Evolutionary conservation across 2,888 invertebrate species (phyloP).

Genomic region (Polyommatus icarus): DNA sequence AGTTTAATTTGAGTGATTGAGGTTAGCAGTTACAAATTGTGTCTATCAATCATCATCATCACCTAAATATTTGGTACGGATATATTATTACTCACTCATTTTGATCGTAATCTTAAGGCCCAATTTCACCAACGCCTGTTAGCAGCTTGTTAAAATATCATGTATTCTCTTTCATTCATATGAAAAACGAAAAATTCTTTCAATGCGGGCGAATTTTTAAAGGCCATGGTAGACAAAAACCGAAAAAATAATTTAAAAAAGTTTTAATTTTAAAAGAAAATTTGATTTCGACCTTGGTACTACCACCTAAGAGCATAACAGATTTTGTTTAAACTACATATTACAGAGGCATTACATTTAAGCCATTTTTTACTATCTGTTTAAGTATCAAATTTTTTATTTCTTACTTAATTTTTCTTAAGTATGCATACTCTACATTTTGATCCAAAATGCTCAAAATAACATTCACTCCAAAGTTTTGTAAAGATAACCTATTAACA

Average conservation of each 20-base stretch:
- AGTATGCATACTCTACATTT: no score
- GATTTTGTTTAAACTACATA: neutral
- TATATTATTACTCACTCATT: neutral
- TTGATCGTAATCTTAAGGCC: neutral
- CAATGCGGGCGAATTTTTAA: no score
- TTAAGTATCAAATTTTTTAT: no score
- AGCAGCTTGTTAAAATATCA: no score
- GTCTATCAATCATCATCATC: neutral
- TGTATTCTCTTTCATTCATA: no score
- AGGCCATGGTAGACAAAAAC: no score
- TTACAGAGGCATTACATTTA: neutral
- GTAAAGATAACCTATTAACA: no score
- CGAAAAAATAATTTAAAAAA: neutral
- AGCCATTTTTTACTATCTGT: neutral
- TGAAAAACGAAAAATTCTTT: no score
- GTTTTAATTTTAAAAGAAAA: neutral
- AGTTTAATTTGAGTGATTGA: neutral
- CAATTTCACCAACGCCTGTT: no score
- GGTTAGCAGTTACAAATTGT: constrained; percentile 2
- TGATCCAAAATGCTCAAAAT: no score
- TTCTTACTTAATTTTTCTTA: no score
- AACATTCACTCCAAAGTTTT: no score
- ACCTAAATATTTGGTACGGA: neutral
- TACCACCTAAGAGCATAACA: neutral
- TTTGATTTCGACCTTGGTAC: neutral